Conservation (phyloP, 1,140 invertebrate species). For the Apis florea region DNA sequence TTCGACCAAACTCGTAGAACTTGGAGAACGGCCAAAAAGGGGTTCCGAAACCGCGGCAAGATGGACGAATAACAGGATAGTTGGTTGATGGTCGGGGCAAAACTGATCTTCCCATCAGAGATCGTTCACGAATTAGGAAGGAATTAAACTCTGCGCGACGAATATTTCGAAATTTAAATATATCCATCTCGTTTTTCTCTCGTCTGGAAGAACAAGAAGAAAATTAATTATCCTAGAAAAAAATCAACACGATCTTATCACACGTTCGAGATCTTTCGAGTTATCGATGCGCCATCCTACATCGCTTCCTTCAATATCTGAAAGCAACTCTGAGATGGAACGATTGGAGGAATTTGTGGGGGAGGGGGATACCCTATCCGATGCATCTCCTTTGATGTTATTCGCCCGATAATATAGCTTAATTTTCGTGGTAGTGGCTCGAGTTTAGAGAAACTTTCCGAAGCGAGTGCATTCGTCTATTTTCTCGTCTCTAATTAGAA, state of each 20-base stretch:
- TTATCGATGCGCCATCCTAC: no score
- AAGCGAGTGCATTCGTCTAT: neutral
- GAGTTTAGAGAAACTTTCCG: neutral
- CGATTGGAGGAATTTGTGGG: neutral
- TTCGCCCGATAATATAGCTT: neutral
- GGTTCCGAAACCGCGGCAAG: conserved; percentile 11
- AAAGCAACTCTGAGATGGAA: neutral
- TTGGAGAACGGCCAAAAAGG: conserved; percentile 23
- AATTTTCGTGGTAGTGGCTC: neutral
- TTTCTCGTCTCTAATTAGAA: neutral
- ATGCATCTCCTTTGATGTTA: neutral
- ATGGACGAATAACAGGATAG: neutral
- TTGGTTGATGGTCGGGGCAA: neutral
- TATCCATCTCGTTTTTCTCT: no score
- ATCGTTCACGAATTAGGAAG: neutral
- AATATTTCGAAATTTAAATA: neutral
- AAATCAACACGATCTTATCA: no score
- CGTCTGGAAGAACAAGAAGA: no score
- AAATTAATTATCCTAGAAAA: no score
- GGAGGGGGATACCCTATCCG: neutral
- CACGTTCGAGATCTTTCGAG: no score
- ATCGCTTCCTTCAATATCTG: no score
- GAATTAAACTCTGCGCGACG: neutral
- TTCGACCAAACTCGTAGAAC: neutral
- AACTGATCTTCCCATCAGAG: neutral